Evolutionary conservation across 2,113 vertebrate species (phyloP).

Genomic region (Miniopterus natalensis): DNA sequence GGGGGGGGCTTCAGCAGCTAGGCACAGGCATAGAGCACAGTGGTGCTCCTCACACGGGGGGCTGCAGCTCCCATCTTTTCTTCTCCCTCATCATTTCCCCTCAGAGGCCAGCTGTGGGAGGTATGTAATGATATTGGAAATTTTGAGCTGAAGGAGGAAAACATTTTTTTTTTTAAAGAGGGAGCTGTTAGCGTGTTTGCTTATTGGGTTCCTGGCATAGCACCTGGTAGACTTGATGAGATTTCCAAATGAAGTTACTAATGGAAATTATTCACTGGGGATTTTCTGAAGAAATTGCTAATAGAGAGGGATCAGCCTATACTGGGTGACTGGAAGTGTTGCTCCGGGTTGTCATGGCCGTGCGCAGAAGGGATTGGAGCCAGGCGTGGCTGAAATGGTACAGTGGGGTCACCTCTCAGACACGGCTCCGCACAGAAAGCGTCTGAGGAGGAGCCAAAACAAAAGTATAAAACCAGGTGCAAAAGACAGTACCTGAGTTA

Average conservation of each 20-base stretch:
- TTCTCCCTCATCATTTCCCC: background rate
- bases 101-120: background rate
- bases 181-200: background rate
- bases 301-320: background rate
- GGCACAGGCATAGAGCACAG: background rate
- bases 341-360: background rate
- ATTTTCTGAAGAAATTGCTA: background rate
- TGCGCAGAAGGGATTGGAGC: rapidly evolving
- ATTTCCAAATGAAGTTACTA: constrained; percentile 24
- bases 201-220: background rate
- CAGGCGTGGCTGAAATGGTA: background rate
- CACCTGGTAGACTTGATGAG: background rate
- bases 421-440: background rate
- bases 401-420: background rate
- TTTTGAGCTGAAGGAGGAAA: constrained; percentile 27
- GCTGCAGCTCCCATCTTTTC: background rate
- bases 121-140: background rate
- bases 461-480: background rate
- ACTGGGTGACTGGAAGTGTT: background rate
- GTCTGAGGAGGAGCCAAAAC: background rate
- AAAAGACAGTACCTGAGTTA: background rate
- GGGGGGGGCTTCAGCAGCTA: too few species aligned
- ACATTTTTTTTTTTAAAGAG: background rate
- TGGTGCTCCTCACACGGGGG: background rate
- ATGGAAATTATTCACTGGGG: background rate